A percentile compares a stretch with the other conserved stretches of the same genome.
Evolutionary conservation across 2,113 vertebrate genomes (phyloP).

Genomic region (Notothenia coriiceps): DNA sequence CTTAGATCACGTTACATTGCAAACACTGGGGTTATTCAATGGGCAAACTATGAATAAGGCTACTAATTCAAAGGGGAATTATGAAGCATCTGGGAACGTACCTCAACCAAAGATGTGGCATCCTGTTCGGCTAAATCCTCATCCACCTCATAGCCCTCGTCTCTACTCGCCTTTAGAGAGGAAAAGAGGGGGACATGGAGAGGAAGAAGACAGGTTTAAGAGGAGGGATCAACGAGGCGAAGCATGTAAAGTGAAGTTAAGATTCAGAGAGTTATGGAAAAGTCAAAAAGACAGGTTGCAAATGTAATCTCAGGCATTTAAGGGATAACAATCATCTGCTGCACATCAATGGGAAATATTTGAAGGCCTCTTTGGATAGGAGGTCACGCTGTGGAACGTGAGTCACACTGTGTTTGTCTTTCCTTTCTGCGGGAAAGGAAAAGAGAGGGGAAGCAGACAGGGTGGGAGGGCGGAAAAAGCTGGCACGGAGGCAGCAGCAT

Average conservation of each 20-base stretch:
- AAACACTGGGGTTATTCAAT: slow-evolving; percentile 11
- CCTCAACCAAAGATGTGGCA: slow-evolving; percentile 82
- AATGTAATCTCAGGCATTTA: slow-evolving; percentile 36
- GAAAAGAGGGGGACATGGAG: not conserved
- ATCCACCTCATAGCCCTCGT: slow-evolving; percentile 85
- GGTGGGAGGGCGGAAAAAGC: slow-evolving; percentile 16
- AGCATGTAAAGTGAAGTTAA: not conserved
- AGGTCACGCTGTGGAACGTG: slow-evolving; percentile 5
- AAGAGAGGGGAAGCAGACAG: slow-evolving; percentile 36
- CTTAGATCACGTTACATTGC: slow-evolving; percentile 13
- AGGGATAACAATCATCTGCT: slow-evolving; percentile 51
- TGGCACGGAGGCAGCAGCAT: slow-evolving; percentile 14
- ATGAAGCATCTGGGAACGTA: slow-evolving; percentile 34
- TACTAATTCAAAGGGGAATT: slow-evolving; percentile 10
- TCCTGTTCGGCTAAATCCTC: slow-evolving; percentile 83
- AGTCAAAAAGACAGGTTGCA: slow-evolving; percentile 30
- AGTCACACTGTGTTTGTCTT: slow-evolving; percentile 59
- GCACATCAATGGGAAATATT: slow-evolving; percentile 22
- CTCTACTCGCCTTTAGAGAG: slow-evolving; percentile 77
- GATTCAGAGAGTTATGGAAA: not conserved
- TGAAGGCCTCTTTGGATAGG: slow-evolving; percentile 10
- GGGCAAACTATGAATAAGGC: not conserved
- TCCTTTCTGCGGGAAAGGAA: slow-evolving; percentile 40
- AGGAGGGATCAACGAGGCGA: slow-evolving; percentile 9
- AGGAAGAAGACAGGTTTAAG: slow-evolving; percentile 5